Percentiles rank a stretch among this genome's conserved stretches.
Evolutionary conservation across 2,113 vertebrate species (phyloP).

Genomic region (Trogon melanurus): DNA sequence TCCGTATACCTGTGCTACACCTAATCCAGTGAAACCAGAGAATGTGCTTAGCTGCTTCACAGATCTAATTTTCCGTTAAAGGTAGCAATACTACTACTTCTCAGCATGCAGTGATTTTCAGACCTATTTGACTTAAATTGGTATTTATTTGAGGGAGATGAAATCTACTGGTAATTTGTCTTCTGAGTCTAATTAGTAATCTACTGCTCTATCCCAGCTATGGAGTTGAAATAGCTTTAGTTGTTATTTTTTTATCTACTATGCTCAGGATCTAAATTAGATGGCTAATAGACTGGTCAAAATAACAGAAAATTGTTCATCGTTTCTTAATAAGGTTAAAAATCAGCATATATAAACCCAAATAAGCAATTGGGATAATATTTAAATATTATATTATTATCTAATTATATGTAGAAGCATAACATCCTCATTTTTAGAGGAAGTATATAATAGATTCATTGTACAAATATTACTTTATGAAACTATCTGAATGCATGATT

Average conservation of each 20-base stretch:
- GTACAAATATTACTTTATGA: background rate
- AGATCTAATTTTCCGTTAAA: constrained; percentile 6
- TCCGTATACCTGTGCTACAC: accelerated
- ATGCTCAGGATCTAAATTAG: constrained; percentile 18
- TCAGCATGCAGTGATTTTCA: constrained; percentile 20
- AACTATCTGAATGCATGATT: background rate
- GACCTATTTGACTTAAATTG: constrained; percentile 24
- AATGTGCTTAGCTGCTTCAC: background rate
- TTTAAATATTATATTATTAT: background rate
- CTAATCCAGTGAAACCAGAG: background rate
- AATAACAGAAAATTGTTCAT: constrained; percentile 21
- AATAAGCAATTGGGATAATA: background rate
- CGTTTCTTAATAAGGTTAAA: constrained; percentile 28
- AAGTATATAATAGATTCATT: background rate
- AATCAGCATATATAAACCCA: background rate
- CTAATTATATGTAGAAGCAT: constrained; percentile 7
- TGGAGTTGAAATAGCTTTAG: background rate
- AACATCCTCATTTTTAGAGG: background rate
- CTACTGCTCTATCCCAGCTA: background rate
- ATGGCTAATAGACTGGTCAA: constrained; percentile 25
- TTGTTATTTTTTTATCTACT: constrained; percentile 29
- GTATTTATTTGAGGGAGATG: constrained; percentile 12
- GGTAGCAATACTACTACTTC: background rate
- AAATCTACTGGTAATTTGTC: constrained; percentile 22
- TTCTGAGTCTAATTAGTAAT: constrained; percentile 46